These are phyloP conservation scores for Urosaurus nigricauda DNA, from an alignment of 2,797 vertebrate species.

Conservation along the genomic window DNA sequence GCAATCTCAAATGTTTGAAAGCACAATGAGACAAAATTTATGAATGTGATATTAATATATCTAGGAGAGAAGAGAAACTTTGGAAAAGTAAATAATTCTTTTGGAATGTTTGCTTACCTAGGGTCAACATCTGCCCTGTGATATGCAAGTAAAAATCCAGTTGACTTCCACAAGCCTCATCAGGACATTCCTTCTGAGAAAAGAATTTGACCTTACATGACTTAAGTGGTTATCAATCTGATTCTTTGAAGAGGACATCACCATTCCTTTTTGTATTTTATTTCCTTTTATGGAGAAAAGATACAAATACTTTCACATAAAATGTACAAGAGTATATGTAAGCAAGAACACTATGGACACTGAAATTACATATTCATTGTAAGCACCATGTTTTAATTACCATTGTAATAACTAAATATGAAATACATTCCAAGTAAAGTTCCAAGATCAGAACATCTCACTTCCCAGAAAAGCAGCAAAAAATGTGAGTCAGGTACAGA, in stretches of 20 bases:
- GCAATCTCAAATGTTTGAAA: conserved; percentile 78
- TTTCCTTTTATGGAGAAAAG: conserved; percentile 60
- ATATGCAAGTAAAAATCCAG: conserved; percentile 56
- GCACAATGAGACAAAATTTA: conserved; percentile 80
- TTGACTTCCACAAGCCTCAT: conserved; percentile 55
- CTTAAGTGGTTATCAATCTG: conserved; percentile 68
- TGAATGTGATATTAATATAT: conserved; percentile 78
- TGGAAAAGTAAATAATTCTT: conserved; percentile 78
- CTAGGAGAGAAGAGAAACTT: conserved; percentile 76
- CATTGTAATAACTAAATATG: neutral
- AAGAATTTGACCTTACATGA: conserved; percentile 74
- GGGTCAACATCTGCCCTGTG: conserved; percentile 74
- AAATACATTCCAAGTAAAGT: neutral
- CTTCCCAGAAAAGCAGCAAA: neutral
- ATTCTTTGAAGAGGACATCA: conserved; percentile 64
- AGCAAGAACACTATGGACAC: neutral
- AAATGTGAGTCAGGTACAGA: neutral
- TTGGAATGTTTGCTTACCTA: conserved; percentile 72
- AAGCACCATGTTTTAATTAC: neutral
- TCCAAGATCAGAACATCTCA: neutral
- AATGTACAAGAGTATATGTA: neutral
- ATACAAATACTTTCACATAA: conserved; percentile 62
- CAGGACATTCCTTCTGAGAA: conserved; percentile 65
- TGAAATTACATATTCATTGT: neutral
- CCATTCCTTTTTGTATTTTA: conserved; percentile 44